Conservation (phyloP, 1,140 invertebrate genomes). For the Pararge aegeria region DNA sequence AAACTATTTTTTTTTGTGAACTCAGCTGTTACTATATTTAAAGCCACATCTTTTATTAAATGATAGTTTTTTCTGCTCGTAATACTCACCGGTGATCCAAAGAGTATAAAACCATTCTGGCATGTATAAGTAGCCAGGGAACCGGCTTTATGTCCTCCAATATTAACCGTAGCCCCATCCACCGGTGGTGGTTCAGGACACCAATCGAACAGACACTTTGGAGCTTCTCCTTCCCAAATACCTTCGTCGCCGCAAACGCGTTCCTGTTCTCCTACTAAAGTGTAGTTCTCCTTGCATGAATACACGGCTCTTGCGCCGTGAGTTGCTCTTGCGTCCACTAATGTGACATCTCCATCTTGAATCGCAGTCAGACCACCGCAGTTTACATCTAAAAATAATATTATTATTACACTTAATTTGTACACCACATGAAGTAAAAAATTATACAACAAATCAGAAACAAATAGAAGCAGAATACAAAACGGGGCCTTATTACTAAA, state of each 20-base stretch:
- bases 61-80: too few species aligned
- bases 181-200: conserved; percentile 89
- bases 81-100: conserved; percentile 86
- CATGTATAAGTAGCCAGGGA: conserved; percentile 90
- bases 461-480: too few species aligned
- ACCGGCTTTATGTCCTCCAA: conserved; percentile 86
- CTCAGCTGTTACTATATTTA: too few species aligned
- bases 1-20: too few species aligned
- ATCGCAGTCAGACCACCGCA: conserved; percentile 87
- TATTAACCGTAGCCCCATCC: conserved; percentile 85
- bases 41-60: too few species aligned
- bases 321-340: conserved; percentile 87
- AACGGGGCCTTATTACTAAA: too few species aligned
- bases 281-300: conserved; percentile 91
- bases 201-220: conserved; percentile 92
- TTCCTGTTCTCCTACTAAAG: conserved; percentile 86
- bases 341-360: conserved; percentile 86
- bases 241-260: conserved; percentile 89
- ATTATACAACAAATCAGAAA: too few species aligned
- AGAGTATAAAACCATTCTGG: conserved; percentile 90
- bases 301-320: conserved; percentile 88
- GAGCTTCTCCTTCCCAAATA: conserved; percentile 89
- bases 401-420: too few species aligned
- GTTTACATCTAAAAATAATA: conserved; percentile 86
- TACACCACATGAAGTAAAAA: neutral